Conservation (phyloP, 2,797 vertebrate genomes). For the Syndactyla subalaris region DNA sequence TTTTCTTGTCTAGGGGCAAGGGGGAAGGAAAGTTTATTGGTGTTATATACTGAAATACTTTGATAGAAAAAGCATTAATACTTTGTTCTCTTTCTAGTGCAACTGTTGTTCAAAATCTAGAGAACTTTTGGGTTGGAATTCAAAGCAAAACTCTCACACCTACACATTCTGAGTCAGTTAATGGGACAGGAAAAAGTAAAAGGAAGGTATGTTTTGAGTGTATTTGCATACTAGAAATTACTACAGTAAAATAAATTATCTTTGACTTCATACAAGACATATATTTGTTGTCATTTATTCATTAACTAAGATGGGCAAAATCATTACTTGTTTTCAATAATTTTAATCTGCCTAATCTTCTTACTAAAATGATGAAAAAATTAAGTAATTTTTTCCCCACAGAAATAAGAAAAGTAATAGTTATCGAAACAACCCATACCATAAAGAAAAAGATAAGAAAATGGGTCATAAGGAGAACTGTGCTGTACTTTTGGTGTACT, state of each 20-base stretch:
- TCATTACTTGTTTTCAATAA: background rate
- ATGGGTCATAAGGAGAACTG: background rate
- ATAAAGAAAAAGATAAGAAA: background rate
- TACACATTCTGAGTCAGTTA: background rate
- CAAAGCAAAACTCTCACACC: constrained; percentile 46
- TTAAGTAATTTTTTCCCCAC: too few relatives aligned
- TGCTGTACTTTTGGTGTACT: background rate
- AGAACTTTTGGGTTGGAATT: constrained; percentile 68
- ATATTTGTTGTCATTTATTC: background rate
- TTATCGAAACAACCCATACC: background rate
- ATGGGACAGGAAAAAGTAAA: constrained; percentile 56
- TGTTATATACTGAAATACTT: background rate
- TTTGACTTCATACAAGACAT: background rate
- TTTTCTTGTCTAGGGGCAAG: background rate
- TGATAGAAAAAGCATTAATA: background rate
- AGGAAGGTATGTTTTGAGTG: constrained; percentile 60
- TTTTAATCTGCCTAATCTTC: background rate
- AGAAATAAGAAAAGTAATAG: background rate
- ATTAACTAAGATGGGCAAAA: background rate
- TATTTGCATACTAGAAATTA: background rate
- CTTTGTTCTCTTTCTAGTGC: constrained; percentile 45
- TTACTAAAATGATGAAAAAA: background rate
- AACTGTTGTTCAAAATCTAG: constrained; percentile 63
- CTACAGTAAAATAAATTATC: background rate
- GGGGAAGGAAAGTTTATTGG: background rate